Evolutionary conservation across 2,888 invertebrate species (phyloP), one percentile per base, ranked within the genome.

Genomic region (Odontocolon sp.): DNA sequence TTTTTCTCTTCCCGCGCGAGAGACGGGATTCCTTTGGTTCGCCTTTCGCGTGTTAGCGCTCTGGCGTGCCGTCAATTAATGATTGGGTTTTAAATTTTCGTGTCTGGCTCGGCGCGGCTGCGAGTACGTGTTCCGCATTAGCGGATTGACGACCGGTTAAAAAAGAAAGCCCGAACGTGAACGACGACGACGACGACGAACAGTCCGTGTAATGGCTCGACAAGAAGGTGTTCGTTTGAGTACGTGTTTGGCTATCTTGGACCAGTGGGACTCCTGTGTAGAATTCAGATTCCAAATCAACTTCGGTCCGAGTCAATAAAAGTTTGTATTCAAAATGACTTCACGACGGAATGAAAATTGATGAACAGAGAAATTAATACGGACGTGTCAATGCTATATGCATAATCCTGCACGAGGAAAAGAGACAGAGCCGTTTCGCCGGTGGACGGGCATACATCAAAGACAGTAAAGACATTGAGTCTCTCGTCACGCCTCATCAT

Each of bases 401-500:
- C 28, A 45, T 14, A 45, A 61, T 45, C 45, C 31, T 45, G 23
- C n/a, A 11, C 8, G 33, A 8, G 14, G 36, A 38, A 57, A 31
- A n/a, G 38, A 14, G n/a, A 45, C 23, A 18, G 38, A n/a, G 42
- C n/a, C 4, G 23, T 14, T n/a, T 40, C 45, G 56, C 31, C 61
- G 54, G 59, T 40, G 14, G 40, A 31, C 14, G 50, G 21, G 33
- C 16, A 54, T 18, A 70, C 69, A 78, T 80, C 74, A 77, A 77
- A 80, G 76, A 42, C 26, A 6, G 38, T 14, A 38, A 31, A 68
- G 57, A 63, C 69, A 79, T 75, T 76, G 73, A 67, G 70, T 73
- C 70, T 50, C 71, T 54, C 59, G 80, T 77, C 78, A 77, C 73
- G 80, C 77, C 71, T 78, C 78, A 76, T 78, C 69, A 74, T 72